These are phyloP conservation scores for Macaria liturata DNA, from an alignment of 2,888 invertebrate genomes.

Conservation along the genomic window DNA sequence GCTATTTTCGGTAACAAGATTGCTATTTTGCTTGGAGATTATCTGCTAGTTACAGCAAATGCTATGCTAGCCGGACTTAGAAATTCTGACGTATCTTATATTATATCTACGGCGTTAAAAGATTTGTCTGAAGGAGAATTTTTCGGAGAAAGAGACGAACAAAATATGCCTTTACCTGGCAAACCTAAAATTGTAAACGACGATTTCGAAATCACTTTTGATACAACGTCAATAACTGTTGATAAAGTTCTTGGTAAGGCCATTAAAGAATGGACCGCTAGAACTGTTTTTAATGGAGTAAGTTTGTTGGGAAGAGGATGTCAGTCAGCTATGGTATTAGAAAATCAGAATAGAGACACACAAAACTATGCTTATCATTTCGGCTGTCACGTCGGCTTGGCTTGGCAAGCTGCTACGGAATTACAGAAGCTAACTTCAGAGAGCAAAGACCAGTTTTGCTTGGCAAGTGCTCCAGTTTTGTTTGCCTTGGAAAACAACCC, in stretches of 20 bases:
- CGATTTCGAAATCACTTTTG: conserved; percentile 65
- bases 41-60: conserved; percentile 91
- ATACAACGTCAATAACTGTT: conserved; percentile 63
- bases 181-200: conserved; percentile 73
- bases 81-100: conserved; percentile 89
- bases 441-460: conserved; percentile 86
- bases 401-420: conserved; percentile 88
- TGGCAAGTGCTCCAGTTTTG: conserved; percentile 92
- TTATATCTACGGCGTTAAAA: conserved; percentile 91
- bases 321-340: conserved; percentile 89
- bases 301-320: conserved; percentile 88
- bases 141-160: conserved; percentile 88
- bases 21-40: conserved; percentile 93
- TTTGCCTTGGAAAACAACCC: conserved; percentile 92
- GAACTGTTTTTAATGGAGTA: conserved; percentile 88
- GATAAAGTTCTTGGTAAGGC: conserved; percentile 82
- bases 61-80: conserved; percentile 90
- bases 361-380: conserved; percentile 90
- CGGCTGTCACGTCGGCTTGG: conserved; percentile 91
- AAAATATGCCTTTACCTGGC: conserved; percentile 89
- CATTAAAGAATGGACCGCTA: conserved; percentile 87
- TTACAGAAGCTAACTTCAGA: conserved; percentile 76
- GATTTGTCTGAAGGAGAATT: conserved; percentile 94
- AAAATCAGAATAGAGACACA: conserved; percentile 86
- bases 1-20: conserved; percentile 95